Conservation (phyloP, 64 coral and sea anemone genomes). For the Actinia equina region DNA sequence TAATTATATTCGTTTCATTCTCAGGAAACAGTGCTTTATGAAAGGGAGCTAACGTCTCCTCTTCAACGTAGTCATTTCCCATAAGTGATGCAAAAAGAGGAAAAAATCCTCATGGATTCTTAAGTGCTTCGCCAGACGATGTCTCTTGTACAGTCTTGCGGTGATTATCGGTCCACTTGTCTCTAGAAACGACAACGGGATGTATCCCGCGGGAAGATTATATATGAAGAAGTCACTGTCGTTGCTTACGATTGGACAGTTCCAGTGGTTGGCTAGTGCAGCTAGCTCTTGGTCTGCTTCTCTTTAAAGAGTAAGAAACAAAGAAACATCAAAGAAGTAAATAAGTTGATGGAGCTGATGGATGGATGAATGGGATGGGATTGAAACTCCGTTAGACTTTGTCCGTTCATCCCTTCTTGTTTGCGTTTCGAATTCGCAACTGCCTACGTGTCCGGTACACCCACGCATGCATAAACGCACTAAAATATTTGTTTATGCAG, state of each 20-base stretch:
- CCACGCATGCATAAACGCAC: no score
- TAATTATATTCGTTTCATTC: background rate
- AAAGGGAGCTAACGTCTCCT: conserved; percentile 42
- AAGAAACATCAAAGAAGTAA: background rate
- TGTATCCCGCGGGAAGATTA: conserved; percentile 63
- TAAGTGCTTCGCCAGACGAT: conserved; percentile 48
- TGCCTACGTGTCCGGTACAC: no score
- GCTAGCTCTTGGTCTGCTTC: conserved; percentile 84
- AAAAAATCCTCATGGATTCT: conserved; percentile 44
- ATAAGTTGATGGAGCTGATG: no score
- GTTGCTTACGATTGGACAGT: conserved; percentile 67
- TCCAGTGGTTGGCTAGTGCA: conserved; percentile 50
- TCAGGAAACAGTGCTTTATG: conserved; percentile 22
- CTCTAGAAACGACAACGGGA: conserved; percentile 38
- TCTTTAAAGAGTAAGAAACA: conserved; percentile 36
- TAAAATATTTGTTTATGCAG: no score
- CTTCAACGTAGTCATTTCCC: conserved; percentile 72
- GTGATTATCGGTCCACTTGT: conserved; percentile 15
- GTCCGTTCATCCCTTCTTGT: no score
- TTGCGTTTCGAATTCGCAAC: no score
- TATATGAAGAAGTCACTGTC: conserved; percentile 95
- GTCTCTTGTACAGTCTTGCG: conserved; percentile 35
- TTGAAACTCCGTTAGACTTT: no score
- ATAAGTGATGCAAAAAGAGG: conserved; percentile 77
- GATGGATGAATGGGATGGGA: no score